Base-by-base conservation (phyloP, 2,113 vertebrate species). In the Epinephelus moara region DNA sequence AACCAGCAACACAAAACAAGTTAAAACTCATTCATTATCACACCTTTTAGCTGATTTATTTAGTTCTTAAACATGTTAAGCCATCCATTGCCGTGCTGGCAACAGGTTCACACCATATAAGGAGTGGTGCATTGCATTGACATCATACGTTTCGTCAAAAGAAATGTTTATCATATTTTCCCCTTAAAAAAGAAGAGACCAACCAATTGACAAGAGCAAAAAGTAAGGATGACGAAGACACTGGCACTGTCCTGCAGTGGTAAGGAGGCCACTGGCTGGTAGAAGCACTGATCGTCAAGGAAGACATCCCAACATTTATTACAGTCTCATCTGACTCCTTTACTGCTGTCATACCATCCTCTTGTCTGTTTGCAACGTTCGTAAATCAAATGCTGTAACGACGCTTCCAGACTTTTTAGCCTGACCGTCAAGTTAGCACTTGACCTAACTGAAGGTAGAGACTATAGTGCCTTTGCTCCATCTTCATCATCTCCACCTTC, bases 51-150 rank as follows among this genome's bases (percentile, higher is more conserved):
- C 80, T 85, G 81, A 91, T 94, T 91, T 92, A 93, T 94, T 98
- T 97, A 94, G 96, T 95, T 95, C 92, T 97, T 97, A 97, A 96
- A 97, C 97, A 97, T 92, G 63, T 91, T 92, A 96, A 96, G 96
- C 92, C 92, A 93, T 95, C 96, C 93, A 96, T 97, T 96, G 96
- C 96, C 96, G 94, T 96, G 97, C 96, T 96, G 97, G 97, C 97
- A 97, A 97, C 95, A 96, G 95, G 93, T 96, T 96, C 95, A 97
- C 94, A 95, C 90, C 90, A 82, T 89, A 73, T 87, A 92, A 94
- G 92, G 85, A 91, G 86, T 89, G 90, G 90, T 93, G 90, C 85
- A 85, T 91, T 91, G 91, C 91, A 91, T 80, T 94, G 94, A 94
- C 94, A 94, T 94, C 94, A 93, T 94, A 93, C 84, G 82, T 91